Percentiles rank a stretch among this genome's conserved stretches.
These are phyloP conservation scores for Ormyrus thymus DNA, from an alignment of 2,888 invertebrate species.

Conservation along the genomic window DNA sequence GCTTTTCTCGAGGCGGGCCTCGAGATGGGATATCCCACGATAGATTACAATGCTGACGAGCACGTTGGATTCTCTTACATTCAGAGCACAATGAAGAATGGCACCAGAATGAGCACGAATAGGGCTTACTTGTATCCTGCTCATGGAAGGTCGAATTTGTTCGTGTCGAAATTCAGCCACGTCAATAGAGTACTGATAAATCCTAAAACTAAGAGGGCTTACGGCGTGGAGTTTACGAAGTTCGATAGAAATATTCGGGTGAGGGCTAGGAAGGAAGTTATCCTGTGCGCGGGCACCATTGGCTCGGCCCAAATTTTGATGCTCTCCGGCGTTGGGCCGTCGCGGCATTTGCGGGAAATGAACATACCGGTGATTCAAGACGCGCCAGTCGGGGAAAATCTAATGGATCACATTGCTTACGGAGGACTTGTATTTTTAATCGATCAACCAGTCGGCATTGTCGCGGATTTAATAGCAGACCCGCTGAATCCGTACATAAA, in stretches of 20 bases:
- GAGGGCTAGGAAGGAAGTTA: constrained; percentile 83
- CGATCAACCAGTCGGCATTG: constrained; percentile 63
- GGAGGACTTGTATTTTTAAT: constrained; percentile 80
- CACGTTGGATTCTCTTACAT: constrained; percentile 80
- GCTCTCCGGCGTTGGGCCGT: constrained; percentile 86
- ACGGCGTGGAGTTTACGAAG: constrained; percentile 80
- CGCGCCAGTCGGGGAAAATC: constrained; percentile 81
- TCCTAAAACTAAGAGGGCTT: constrained; percentile 77
- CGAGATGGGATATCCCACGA: constrained; percentile 78
- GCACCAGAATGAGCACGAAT: constrained; percentile 82
- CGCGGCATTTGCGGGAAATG: constrained; percentile 77
- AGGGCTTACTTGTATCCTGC: constrained; percentile 81
- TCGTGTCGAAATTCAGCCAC: constrained; percentile 79
- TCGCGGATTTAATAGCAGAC: constrained; percentile 47
- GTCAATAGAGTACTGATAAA: constrained; percentile 80
- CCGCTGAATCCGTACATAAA: constrained; percentile 61
- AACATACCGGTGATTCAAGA: constrained; percentile 78
- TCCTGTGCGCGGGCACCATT: constrained; percentile 85
- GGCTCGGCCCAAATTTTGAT: constrained; percentile 87
- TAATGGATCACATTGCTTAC: constrained; percentile 83
- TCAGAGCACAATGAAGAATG: constrained; percentile 81
- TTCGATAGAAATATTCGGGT: constrained; percentile 77
- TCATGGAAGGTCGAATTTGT: constrained; percentile 79
- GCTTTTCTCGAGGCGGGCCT: constrained; percentile 81
- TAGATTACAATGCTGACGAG: constrained; percentile 80